Base-by-base conservation (phyloP, 2,888 invertebrate species). In the Oegoconia quadripuncta region DNA sequence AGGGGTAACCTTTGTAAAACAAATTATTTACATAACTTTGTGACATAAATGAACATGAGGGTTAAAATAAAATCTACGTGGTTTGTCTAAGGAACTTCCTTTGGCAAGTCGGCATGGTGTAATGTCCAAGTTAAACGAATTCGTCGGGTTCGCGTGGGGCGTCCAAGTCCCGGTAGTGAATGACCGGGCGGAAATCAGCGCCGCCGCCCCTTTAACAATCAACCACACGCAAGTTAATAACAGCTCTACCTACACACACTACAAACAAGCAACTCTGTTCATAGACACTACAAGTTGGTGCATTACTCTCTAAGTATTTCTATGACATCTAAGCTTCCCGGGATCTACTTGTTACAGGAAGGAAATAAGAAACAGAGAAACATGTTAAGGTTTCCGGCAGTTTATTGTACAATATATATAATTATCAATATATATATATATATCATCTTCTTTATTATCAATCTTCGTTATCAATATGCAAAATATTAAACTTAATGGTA, bases 111-210 rank as follows among this genome's bases (percentile, higher is more conserved):
- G 60, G 59, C 46, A 55, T 29, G 52, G 47, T 44, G 54, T 42
- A 39, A 48, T 43, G 48, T 64, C 62, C 64, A 43, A 41, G 52
- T 89, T 92, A 93, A 61, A 93, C 89, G 84, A 95, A 94, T 82
- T 95, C 95, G 82, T 95, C 95, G 52, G 95, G 95, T 83, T 96
- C 96, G 78, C 95, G 91, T 50, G 96, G 96, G 55, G 96, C 96
- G 83, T 97, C 97, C 89, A 97, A 90, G 88, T 97, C 97, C 76
- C 96, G 91, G 89, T 97, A 97, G 88, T 96, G 95, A 75, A 96
- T 95, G 72, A 96, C 93, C 64, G 95, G 94, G 70, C 96, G 92
- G 88, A 93, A 94, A 77, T 96, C 95, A 65, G 91, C 90, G 71
- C 90, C 92, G 70, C 90, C 91, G 73, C 90, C 90, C 87, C 94